phyloP scores from a whole-genome alignment of 2,113 vertebrate genomes.

The Megatriorchis doriae region DNA sequence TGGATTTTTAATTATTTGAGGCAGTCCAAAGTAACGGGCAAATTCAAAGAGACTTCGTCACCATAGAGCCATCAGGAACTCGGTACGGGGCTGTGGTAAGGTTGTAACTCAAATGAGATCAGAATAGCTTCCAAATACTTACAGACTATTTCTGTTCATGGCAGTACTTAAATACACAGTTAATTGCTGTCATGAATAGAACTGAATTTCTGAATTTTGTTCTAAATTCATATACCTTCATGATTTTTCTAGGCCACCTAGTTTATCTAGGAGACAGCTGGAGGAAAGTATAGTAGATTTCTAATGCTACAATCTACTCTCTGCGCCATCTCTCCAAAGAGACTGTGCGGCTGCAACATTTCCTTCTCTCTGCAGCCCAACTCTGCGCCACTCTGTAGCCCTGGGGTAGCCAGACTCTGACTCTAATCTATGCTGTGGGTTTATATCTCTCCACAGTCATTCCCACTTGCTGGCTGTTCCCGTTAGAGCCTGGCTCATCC shows the following conservation, averaged over 20 bases:
- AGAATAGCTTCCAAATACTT: neutral
- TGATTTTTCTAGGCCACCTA: neutral
- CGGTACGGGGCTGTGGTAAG: fast-evolving
- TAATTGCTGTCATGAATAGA: neutral
- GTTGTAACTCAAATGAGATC: neutral
- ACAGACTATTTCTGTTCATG: neutral
- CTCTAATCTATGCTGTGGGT: neutral
- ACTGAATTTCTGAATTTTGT: neutral
- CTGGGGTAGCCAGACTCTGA: neutral
- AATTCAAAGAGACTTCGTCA: neutral
- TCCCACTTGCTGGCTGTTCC: neutral
- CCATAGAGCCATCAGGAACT: neutral
- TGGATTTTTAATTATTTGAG: neutral
- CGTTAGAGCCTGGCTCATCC: neutral
- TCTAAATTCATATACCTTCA: neutral
- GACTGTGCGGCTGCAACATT: neutral
- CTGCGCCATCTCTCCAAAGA: neutral
- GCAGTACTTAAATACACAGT: neutral
- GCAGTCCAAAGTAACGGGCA: neutral
- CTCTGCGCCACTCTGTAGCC: neutral
- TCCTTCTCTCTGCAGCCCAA: neutral
- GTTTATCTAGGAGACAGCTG: neutral
- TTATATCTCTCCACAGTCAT: neutral
- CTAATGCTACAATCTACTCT: neutral
- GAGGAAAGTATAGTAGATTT: neutral